Evolutionary conservation across 2,797 vertebrate genomes (phyloP).

Genomic region (Sparus aurata): DNA sequence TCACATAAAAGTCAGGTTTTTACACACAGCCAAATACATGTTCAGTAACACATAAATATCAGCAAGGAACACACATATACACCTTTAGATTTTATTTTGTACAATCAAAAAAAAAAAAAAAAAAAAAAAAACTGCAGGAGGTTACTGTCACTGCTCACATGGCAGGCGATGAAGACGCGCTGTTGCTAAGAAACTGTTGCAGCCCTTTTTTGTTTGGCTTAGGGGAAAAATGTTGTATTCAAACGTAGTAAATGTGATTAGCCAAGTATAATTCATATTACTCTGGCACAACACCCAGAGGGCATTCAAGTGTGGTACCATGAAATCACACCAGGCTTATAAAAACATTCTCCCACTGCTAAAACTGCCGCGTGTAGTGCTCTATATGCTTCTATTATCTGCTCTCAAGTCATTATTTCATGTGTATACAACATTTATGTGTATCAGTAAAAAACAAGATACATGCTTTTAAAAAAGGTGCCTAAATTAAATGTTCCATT

Average conservation of each 20-base stretch:
- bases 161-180: not conserved
- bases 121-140: not conserved
- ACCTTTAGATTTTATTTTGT: not conserved
- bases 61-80: not conserved
- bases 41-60: not conserved
- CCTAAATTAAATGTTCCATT: conserved; percentile 1
- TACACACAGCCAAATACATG: not conserved
- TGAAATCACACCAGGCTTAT: not conserved
- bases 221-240: not conserved
- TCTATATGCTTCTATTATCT: not conserved
- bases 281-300: not conserved
- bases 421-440: too few species aligned
- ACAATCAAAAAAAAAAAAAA: not conserved
- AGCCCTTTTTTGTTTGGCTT: not conserved
- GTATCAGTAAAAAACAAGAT: too few species aligned
- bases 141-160: not conserved
- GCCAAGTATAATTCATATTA: not conserved
- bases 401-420: not conserved
- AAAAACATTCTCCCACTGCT: not conserved
- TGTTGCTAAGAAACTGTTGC: conserved; percentile 30
- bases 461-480: too few species aligned
- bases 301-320: not conserved
- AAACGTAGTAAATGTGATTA: not conserved
- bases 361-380: not conserved
- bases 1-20: not conserved